Percentiles rank a stretch among this genome's conserved stretches.
Evolutionary conservation across 2,113 vertebrate species (phyloP).

Genomic region (Cyanoramphus novaezelandiae): DNA sequence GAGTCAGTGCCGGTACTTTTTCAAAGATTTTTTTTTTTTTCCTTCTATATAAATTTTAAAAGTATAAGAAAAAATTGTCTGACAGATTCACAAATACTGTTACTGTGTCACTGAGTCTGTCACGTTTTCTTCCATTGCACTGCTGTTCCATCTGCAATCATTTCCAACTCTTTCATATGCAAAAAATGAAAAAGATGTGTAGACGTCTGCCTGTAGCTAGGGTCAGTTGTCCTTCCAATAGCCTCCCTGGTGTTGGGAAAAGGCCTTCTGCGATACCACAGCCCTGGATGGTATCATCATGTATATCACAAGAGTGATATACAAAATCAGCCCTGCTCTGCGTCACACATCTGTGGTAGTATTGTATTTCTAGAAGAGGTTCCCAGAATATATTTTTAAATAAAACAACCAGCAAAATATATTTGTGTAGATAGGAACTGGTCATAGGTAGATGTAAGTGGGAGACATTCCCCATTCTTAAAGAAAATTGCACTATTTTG

Average conservation of each 20-base stretch:
- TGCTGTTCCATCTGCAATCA: neutral
- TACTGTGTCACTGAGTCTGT: neutral
- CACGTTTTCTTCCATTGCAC: neutral
- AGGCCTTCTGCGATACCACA: neutral
- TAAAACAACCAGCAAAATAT: neutral
- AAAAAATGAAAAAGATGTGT: neutral
- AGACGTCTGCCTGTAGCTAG: neutral
- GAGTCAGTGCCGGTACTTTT: neutral
- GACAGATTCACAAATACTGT: neutral
- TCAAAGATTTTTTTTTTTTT: neutral
- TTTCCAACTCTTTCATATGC: neutral
- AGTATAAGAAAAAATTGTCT: neutral
- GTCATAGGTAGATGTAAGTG: neutral
- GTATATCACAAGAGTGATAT: no score
- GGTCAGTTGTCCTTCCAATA: neutral
- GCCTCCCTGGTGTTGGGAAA: fast-evolving
- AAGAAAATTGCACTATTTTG: neutral
- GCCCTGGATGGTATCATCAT: neutral
- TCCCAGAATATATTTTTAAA: neutral
- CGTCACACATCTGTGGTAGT: neutral
- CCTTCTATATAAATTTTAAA: neutral
- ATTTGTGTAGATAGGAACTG: neutral
- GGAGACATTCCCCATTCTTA: neutral
- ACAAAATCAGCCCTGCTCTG: neutral
- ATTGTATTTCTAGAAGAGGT: neutral